phyloP scores from a whole-genome alignment of 1,140 invertebrate genomes.

The Lucilia cuprina region DNA sequence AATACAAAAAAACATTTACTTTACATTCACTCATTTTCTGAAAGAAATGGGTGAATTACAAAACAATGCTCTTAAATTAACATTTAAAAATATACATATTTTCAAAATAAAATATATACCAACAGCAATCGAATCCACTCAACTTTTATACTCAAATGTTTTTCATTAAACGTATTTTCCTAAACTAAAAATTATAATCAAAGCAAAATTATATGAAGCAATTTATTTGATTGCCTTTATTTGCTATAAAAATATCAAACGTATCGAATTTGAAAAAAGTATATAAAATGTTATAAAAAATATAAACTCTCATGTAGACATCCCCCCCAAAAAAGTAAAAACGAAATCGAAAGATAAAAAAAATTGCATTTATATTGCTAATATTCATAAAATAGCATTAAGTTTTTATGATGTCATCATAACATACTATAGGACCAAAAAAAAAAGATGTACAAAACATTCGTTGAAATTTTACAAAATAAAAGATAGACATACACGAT shows the following conservation, averaged over 20 bases:
- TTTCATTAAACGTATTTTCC: too few relatives aligned
- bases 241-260: neutral
- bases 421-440: neutral
- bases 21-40: too few relatives aligned
- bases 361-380: neutral
- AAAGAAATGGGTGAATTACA: too few relatives aligned
- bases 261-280: neutral
- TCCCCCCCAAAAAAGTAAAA: neutral
- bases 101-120: too few relatives aligned
- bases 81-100: too few relatives aligned
- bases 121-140: too few relatives aligned
- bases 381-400: neutral
- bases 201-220: neutral
- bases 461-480: too few relatives aligned
- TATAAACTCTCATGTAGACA: neutral
- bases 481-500: too few relatives aligned
- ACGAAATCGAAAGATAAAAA: neutral
- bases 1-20: too few relatives aligned
- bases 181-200: neutral
- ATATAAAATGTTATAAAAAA: neutral
- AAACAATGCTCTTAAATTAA: too few relatives aligned
- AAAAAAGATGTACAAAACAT: too few relatives aligned
- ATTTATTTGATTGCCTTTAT: neutral
- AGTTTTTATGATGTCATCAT: conserved; percentile 3
- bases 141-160: too few relatives aligned